Base-by-base conservation (phyloP, 2,888 invertebrate species). In the Phyllotreta striolata region DNA sequence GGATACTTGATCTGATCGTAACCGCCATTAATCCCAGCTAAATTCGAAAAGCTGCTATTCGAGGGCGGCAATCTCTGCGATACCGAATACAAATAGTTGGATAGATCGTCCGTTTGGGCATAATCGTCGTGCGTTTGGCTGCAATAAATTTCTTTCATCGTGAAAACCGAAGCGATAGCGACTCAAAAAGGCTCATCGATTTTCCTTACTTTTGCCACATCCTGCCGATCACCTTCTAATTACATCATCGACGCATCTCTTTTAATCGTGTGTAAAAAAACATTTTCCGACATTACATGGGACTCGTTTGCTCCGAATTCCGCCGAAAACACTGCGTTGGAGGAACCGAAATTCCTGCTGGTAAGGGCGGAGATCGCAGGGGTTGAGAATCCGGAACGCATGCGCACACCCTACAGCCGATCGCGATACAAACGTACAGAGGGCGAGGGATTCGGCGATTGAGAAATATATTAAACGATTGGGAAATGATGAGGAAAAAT, bases 31-130 rank as follows among this genome's bases (percentile, higher is more conserved):
- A 72, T 72, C 35, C 72, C 67, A 59, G 77, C 76, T 41, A 77
- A 65, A 68, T 72, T 77, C 3, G 76, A 74, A 66, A 74, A 80
- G 67, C 76, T 79, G n/a, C 76, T 70, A 62, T 72, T 77, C 9
- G 85, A 75, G 66, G 85, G 84, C 0, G 86, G 85, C 43, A 87
- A 77, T 34, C 87, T 79, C 74, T 87, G 87, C 0, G 87, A 86
- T 7, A 88, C 87, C 0, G 87, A 86, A 72, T 87, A 88, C 13
- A 87, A 62, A 66, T 78, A 78, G 64, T 72, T 76, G 8, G 76
- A 67, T 9, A 76, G 58, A 9, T 79, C 77, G 62, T 77, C 78
- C 3, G 74, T 73, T 74, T 77, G 77, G 6, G 74, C 71, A 62
- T 76, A 78, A 60, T 78, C 77, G 64, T 79, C 77, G 59, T 77